phyloP scores from a whole-genome alignment of 1,140 invertebrate genomes.

The Ditylenchus dipsaci region DNA sequence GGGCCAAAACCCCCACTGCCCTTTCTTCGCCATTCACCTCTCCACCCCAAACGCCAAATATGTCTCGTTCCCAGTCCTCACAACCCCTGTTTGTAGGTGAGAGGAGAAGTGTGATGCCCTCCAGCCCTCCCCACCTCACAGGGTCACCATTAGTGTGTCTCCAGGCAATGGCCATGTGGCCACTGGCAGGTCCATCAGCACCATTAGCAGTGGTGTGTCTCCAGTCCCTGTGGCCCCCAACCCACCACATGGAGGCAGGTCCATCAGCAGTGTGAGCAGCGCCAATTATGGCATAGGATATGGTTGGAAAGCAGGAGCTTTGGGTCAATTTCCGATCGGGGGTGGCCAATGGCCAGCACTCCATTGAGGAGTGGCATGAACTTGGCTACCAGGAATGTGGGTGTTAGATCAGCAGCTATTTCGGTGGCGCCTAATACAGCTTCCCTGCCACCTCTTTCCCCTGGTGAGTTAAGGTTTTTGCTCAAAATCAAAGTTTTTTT shows the following conservation, averaged over 20 bases:
- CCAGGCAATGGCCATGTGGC: not conserved
- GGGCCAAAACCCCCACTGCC: constrained; percentile 35
- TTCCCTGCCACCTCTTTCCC: not conserved
- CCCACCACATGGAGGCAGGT: not conserved
- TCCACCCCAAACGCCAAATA: constrained; percentile 11
- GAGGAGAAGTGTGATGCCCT: not conserved
- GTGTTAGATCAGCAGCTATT: not conserved
- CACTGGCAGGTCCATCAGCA: no score
- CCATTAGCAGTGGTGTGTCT: not conserved
- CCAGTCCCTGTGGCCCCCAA: not conserved
- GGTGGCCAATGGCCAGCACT: no score
- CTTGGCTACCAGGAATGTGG: no score
- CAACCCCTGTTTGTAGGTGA: not conserved
- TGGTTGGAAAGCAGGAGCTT: no score
- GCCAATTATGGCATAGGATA: no score
- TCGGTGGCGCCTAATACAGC: not conserved
- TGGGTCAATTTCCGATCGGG: no score
- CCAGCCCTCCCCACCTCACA: not conserved
- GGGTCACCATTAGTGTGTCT: not conserved
- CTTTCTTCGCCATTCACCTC: constrained; percentile 30
- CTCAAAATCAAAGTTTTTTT: no score
- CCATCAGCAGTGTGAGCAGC: not conserved
- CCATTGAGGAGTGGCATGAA: no score
- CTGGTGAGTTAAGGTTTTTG: not conserved
- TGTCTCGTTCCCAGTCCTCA: constrained; percentile 2